Evolutionary conservation across 2,797 vertebrate genomes (phyloP).

Genomic region (Cichlasoma orientale): DNA sequence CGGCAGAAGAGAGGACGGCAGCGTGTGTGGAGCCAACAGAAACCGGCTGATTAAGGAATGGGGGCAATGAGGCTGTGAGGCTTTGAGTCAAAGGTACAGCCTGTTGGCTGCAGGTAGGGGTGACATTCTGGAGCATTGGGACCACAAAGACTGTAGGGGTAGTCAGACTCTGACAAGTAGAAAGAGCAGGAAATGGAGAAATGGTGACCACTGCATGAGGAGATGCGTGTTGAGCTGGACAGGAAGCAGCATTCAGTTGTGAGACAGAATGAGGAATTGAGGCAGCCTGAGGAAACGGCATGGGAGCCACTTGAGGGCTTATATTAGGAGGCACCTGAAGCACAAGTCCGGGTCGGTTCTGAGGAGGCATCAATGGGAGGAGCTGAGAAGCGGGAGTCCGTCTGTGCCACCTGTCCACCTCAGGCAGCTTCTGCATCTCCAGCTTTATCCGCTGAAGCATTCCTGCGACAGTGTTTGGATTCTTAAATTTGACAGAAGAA

Average conservation of each 20-base stretch:
- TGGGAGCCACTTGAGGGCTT: background rate
- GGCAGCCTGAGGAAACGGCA: background rate
- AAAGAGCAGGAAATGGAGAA: background rate
- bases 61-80: background rate
- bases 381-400: background rate
- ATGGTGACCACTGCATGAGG: background rate
- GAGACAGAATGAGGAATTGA: background rate
- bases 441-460: slow-evolving; percentile 71
- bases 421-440: slow-evolving; percentile 57
- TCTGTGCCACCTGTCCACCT: background rate
- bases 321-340: background rate
- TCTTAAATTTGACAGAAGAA: accelerated
- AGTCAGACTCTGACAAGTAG: background rate
- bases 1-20: background rate
- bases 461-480: slow-evolving; percentile 9
- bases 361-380: background rate
- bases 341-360: accelerated
- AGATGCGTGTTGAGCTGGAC: background rate
- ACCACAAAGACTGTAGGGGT: background rate
- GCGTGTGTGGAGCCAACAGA: background rate
- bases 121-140: background rate
- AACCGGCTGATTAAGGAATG: background rate
- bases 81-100: background rate
- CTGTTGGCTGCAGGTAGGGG: background rate
- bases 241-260: background rate